phyloP scores from a whole-genome alignment of 2,113 vertebrate genomes.

The Dissostichus mawsoni region DNA sequence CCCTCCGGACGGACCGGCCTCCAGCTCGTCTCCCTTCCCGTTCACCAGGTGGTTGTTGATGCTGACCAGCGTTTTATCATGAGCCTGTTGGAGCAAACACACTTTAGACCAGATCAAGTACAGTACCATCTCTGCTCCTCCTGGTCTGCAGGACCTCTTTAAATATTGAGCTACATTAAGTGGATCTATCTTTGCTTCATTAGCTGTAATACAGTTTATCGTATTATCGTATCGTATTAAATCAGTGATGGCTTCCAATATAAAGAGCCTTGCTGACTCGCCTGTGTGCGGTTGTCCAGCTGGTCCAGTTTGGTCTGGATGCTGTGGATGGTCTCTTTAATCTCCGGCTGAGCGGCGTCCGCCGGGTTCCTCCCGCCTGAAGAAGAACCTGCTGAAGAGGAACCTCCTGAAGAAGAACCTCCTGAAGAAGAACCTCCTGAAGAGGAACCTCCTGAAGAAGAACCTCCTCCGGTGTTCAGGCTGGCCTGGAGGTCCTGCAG shows the following conservation, averaged over 20 bases:
- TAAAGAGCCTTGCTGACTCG: not conserved
- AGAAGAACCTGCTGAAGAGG: not conserved
- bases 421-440: constrained; percentile 52
- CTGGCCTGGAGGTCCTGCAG: constrained; percentile 87
- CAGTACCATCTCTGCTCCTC: not conserved
- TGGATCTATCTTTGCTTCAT: not conserved
- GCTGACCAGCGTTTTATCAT: constrained; percentile 87
- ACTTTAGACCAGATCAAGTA: not conserved
- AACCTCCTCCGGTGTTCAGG: constrained; percentile 61
- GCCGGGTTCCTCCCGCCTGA: constrained; percentile 83
- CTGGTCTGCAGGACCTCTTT: not conserved
- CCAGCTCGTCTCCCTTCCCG: constrained; percentile 71
- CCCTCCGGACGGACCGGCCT: constrained; percentile 50
- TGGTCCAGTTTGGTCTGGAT: constrained; percentile 92
- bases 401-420: constrained; percentile 53
- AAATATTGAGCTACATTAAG: not conserved
- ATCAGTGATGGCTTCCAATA: no score
- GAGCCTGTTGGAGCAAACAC: constrained; percentile 66
- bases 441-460: not conserved
- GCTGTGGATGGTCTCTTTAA: constrained; percentile 90
- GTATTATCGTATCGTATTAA: no score
- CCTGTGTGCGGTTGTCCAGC: constrained; percentile 89
- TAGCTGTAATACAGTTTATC: no score
- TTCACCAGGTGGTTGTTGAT: constrained; percentile 88
- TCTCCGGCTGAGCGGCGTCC: constrained; percentile 88